These are phyloP conservation scores for Ophion costatus DNA, from an alignment of 2,888 invertebrate species.

Conservation along the genomic window DNA sequence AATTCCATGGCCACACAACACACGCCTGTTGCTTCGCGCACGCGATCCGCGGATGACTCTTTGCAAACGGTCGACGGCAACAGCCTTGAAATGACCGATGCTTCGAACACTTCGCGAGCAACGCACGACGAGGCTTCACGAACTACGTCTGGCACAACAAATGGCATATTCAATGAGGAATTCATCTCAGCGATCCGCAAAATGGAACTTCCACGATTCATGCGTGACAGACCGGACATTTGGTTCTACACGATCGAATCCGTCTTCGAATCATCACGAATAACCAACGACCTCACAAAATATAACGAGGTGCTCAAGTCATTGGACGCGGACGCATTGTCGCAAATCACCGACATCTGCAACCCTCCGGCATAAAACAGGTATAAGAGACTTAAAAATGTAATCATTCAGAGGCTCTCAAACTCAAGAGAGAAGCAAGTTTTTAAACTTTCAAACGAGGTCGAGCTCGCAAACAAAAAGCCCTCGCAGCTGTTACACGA, in stretches of 20 bases:
- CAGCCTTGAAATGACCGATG: too few relatives aligned
- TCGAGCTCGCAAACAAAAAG: not conserved
- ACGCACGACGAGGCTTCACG: too few relatives aligned
- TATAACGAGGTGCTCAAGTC: not conserved
- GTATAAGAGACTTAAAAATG: not conserved
- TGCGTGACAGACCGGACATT: not conserved
- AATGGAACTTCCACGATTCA: not conserved
- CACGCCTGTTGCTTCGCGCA: too few relatives aligned
- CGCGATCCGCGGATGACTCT: too few relatives aligned
- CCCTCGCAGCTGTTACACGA: not conserved
- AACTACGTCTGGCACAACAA: too few relatives aligned
- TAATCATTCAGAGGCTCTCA: not conserved
- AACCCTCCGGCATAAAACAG: not conserved
- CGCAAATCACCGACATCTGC: not conserved
- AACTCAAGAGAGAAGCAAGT: slow-evolving; percentile 4
- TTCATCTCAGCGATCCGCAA: not conserved
- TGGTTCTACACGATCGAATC: slow-evolving; percentile 2
- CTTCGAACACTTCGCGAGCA: too few relatives aligned
- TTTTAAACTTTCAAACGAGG: not conserved
- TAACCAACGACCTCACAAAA: too few relatives aligned
- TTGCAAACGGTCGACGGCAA: too few relatives aligned
- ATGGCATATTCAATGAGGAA: not conserved
- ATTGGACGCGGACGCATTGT: not conserved
- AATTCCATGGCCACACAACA: too few relatives aligned
- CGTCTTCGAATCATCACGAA: too few relatives aligned